A percentile compares a stretch with the other conserved stretches of the same genome.
Evolutionary conservation across 2,797 vertebrate species (phyloP).

Genomic region (Anguilla obscura): DNA sequence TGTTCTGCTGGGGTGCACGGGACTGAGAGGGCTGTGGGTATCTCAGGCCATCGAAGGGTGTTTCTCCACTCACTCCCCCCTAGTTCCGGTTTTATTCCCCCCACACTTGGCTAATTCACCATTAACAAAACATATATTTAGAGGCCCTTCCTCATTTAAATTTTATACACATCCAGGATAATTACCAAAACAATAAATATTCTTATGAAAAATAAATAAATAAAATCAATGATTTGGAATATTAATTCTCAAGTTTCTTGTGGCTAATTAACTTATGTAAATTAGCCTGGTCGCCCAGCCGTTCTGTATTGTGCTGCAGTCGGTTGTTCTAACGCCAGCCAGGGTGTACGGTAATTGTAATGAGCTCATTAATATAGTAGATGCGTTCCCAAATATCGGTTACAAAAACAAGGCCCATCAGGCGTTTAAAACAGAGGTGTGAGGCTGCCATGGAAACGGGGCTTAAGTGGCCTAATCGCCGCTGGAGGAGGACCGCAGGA

Average conservation of each 20-base stretch:
- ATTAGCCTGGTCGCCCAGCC: slow-evolving; percentile 31
- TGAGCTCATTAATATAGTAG: slow-evolving; percentile 60
- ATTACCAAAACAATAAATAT: not conserved
- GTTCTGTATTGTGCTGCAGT: slow-evolving; percentile 10
- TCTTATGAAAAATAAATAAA: not conserved
- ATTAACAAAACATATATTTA: slow-evolving; percentile 7
- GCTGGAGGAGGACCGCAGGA: slow-evolving; percentile 33
- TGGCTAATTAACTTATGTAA: slow-evolving; percentile 38
- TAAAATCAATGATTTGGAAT: slow-evolving; percentile 10
- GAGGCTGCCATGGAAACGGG: slow-evolving; percentile 51
- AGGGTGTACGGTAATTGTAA: slow-evolving; percentile 54
- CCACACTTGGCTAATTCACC: not conserved
- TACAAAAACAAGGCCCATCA: slow-evolving; percentile 43
- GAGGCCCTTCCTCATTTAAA: not conserved
- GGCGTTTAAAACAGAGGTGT: slow-evolving; percentile 46
- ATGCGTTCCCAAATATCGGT: slow-evolving; percentile 46
- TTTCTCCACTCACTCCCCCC: not conserved
- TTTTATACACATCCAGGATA: not conserved
- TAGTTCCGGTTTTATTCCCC: not conserved
- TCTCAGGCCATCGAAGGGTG: not conserved
- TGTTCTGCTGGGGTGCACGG: not conserved
- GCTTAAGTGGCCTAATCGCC: slow-evolving; percentile 38
- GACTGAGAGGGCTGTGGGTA: not conserved
- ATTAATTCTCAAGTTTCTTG: slow-evolving; percentile 29
- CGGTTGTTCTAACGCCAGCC: slow-evolving; percentile 35